A percentile compares a stretch with the other conserved stretches of the same genome.
phyloP scores from a whole-genome alignment of 2,888 invertebrate species.

The Pyrochroa serraticornis region DNA sequence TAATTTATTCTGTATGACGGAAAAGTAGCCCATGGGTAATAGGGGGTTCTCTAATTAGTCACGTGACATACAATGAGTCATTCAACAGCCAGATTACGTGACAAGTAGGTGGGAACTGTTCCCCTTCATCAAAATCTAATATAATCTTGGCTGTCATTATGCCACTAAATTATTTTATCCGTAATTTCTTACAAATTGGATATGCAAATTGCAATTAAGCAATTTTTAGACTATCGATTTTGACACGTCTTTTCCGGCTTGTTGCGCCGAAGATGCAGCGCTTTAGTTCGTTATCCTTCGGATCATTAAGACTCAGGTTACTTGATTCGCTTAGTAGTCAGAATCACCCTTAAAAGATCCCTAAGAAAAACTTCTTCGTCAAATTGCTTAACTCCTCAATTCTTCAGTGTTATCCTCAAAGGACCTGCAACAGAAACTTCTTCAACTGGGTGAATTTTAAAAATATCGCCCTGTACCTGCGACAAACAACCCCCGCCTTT shows the following conservation, averaged over 20 bases:
- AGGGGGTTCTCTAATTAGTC: constrained; percentile 22
- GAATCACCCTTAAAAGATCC: constrained; percentile 9
- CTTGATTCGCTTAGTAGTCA: constrained; percentile 1
- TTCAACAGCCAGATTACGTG: constrained; percentile 13
- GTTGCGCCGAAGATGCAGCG: neutral
- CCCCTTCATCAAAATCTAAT: constrained; percentile 16
- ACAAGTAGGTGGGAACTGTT: constrained; percentile 17
- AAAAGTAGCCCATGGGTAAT: constrained; percentile 20
- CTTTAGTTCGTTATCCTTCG: too few relatives aligned
- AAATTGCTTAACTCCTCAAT: neutral
- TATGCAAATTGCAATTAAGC: neutral
- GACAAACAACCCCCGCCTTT: constrained; percentile 10
- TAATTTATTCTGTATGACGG: constrained; percentile 27
- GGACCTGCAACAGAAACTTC: too few relatives aligned
- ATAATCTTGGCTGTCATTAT: constrained; percentile 16
- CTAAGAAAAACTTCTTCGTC: constrained; percentile 12
- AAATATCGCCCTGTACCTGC: constrained; percentile 4
- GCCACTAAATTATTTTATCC: constrained; percentile 13
- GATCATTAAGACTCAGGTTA: constrained; percentile 7
- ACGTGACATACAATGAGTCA: constrained; percentile 18
- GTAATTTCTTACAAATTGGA: constrained; percentile 9
- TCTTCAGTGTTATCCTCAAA: too few relatives aligned
- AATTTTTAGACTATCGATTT: neutral
- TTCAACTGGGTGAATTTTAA: constrained; percentile 16
- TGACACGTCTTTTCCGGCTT: too few relatives aligned